These are phyloP conservation scores for Gymnothorax javanicus DNA, from an alignment of 2,797 vertebrate species.

Conservation along the genomic window DNA sequence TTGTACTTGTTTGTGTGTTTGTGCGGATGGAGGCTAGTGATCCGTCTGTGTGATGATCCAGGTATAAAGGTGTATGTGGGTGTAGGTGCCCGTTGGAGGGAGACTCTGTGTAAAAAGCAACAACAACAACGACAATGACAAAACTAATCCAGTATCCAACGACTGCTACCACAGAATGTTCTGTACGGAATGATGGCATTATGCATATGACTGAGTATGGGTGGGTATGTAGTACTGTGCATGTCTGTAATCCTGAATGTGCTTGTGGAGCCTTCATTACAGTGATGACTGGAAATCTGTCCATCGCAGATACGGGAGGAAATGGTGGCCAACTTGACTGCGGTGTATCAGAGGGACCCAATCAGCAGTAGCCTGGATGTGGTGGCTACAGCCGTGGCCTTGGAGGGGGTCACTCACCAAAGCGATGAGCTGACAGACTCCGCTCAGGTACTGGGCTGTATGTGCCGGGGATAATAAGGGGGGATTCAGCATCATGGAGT, in stretches of 20 bases:
- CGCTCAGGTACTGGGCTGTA: constrained; percentile 78
- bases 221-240: not conserved
- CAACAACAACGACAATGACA: not conserved
- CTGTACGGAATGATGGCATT: not conserved
- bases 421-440: constrained; percentile 78
- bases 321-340: constrained; percentile 80
- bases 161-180: not conserved
- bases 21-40: not conserved
- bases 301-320: constrained; percentile 79
- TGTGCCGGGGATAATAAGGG: too few species aligned
- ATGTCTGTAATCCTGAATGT: not conserved
- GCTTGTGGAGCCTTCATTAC: not conserved
- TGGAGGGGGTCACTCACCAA: constrained; percentile 79
- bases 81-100: not conserved
- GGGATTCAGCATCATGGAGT: too few species aligned
- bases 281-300: not conserved
- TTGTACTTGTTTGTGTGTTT: not conserved
- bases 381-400: constrained; percentile 77
- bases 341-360: constrained; percentile 61
- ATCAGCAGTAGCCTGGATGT: constrained; percentile 75
- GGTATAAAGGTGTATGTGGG: not conserved
- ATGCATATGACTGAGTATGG: not conserved
- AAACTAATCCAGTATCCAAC: not conserved
- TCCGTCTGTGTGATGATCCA: not conserved
- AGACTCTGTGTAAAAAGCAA: not conserved